Percentiles rank a stretch among this genome's conserved stretches.
Evolutionary conservation across 2,797 vertebrate species (phyloP).

Genomic region (Hafferia zeledoni): DNA sequence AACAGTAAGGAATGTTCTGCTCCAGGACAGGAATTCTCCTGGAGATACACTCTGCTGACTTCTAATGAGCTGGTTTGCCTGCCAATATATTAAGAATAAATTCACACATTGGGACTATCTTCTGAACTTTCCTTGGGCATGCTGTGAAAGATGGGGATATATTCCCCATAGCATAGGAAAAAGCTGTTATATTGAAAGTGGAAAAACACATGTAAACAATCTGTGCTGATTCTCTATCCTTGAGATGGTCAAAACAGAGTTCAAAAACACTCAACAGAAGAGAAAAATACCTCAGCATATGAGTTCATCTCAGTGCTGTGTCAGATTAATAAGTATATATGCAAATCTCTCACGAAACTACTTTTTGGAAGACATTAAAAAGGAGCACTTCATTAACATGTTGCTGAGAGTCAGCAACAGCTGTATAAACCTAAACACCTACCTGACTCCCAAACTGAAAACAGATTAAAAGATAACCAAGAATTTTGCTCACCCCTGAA

Average conservation of each 20-base stretch:
- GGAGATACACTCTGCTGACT: neutral
- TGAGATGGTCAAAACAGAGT: neutral
- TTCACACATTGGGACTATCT: neutral
- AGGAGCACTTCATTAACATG: neutral
- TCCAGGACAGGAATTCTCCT: neutral
- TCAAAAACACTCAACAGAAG: neutral
- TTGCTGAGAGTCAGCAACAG: neutral
- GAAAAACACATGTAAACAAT: neutral
- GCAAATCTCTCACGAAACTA: neutral
- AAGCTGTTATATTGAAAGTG: neutral
- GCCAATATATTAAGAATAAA: neutral
- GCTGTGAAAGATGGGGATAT: neutral
- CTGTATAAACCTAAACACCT: neutral
- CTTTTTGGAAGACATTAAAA: slow-evolving; percentile 5
- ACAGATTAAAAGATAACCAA: neutral
- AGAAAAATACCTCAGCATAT: neutral
- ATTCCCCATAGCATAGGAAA: neutral
- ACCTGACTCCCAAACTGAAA: neutral
- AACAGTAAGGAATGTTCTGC: neutral
- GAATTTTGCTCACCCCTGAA: neutral
- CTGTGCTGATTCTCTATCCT: neutral
- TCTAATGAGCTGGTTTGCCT: neutral
- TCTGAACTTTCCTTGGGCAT: neutral
- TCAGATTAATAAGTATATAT: neutral
- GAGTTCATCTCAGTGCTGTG: neutral